These are phyloP conservation scores for Enteromius thamalakanensis DNA, from an alignment of 2,797 vertebrate species.

Conservation along the genomic window DNA sequence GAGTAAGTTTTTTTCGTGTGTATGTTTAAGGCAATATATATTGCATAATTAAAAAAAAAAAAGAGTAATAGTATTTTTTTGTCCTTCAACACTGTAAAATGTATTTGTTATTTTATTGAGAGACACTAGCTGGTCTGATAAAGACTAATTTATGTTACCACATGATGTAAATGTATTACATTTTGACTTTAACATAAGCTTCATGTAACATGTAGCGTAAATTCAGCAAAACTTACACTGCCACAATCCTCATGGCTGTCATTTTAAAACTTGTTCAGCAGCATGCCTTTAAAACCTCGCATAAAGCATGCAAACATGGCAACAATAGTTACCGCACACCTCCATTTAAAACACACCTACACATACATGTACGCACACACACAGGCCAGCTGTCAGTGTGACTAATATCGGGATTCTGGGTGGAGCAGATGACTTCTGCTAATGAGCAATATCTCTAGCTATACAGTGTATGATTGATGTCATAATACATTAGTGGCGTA, in stretches of 20 bases:
- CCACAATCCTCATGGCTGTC: not conserved
- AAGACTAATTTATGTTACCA: not conserved
- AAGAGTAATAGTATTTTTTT: not conserved
- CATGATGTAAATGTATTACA: no score
- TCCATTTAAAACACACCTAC: slow-evolving; percentile 33
- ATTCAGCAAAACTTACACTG: not conserved
- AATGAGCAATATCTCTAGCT: slow-evolving; percentile 41
- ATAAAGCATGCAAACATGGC: not conserved
- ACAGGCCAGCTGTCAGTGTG: slow-evolving; percentile 40
- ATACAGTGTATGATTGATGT: slow-evolving; percentile 17
- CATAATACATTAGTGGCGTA: slow-evolving; percentile 4
- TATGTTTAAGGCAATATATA: no score
- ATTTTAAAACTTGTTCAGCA: slow-evolving; percentile 35
- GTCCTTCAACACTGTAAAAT: not conserved
- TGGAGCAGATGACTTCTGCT: slow-evolving; percentile 35
- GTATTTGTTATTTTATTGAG: not conserved
- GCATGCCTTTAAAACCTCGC: slow-evolving; percentile 28
- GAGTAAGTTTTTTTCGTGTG: not conserved
- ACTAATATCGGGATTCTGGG: slow-evolving; percentile 31
- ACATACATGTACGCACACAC: not conserved
- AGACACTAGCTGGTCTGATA: not conserved
- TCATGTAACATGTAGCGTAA: not conserved
- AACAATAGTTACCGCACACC: slow-evolving; percentile 17
- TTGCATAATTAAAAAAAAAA: not conserved
- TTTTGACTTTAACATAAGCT: not conserved